Evolutionary conservation across 2,888 invertebrate species (phyloP).

Genomic region (Aspidiotus destructor): DNA sequence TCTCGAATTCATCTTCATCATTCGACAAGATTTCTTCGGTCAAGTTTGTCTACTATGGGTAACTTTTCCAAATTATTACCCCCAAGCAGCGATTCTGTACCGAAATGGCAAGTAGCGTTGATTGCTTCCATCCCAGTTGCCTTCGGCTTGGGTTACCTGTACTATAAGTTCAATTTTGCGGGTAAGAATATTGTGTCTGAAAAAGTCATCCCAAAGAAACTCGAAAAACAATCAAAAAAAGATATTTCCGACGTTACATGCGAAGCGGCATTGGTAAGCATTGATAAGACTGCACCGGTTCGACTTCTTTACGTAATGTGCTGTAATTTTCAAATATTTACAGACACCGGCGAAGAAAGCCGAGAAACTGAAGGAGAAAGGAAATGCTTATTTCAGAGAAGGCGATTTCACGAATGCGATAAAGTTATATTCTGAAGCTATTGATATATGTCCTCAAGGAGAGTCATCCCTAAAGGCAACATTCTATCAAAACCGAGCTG

Average conservation of each 20-base stretch:
- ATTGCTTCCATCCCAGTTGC: constrained; percentile 30
- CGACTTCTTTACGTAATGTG: not conserved
- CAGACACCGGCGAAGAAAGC: constrained; percentile 61
- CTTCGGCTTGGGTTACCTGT: constrained; percentile 29
- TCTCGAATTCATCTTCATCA: too few relatives aligned
- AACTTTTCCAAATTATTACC: constrained; percentile 25
- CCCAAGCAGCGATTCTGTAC: constrained; percentile 12
- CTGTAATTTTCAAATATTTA: constrained; percentile 31
- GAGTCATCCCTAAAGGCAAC: constrained; percentile 69
- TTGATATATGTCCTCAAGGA: constrained; percentile 72
- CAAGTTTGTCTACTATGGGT: constrained; percentile 5
- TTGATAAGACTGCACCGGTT: not conserved
- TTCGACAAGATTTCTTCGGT: too few relatives aligned
- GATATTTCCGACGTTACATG: not conserved
- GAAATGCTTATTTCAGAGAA: constrained; percentile 74
- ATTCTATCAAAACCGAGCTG: constrained; percentile 92
- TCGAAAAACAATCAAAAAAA: not conserved
- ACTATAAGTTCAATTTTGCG: constrained; percentile 19
- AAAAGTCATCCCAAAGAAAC: not conserved
- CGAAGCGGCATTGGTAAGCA: not conserved
- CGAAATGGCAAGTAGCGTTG: constrained; percentile 33
- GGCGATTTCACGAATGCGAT: constrained; percentile 89
- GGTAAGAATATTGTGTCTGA: constrained; percentile 8
- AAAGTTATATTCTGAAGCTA: constrained; percentile 79
- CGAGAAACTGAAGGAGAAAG: constrained; percentile 71